phyloP scores from a whole-genome alignment of 2,888 invertebrate genomes.

The Pammene fasciana region DNA sequence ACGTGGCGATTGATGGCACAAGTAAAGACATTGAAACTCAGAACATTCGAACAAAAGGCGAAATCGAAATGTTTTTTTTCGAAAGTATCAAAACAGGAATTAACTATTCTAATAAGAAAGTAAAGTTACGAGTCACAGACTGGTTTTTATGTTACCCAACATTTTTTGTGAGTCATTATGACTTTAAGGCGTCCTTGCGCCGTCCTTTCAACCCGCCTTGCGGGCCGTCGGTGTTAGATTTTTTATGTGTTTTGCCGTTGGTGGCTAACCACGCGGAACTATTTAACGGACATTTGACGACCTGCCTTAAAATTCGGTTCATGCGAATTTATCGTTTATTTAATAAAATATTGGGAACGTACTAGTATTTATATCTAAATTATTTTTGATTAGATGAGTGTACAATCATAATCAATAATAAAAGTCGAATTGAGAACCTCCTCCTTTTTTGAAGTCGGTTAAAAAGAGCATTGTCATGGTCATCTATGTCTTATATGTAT shows the following conservation, averaged over 20 bases:
- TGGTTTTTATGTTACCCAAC: conserved; percentile 33
- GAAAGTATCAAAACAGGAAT: neutral
- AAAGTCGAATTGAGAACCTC: too few relatives aligned
- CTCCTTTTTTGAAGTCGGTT: too few relatives aligned
- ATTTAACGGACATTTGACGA: conserved; percentile 61
- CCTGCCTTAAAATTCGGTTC: conserved; percentile 58
- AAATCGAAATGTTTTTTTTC: neutral
- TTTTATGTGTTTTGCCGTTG: conserved; percentile 51
- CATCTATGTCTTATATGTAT: too few relatives aligned
- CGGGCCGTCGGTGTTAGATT: conserved; percentile 47
- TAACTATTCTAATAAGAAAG: conserved; percentile 19
- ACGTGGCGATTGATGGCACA: neutral
- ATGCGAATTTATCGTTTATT: conserved; percentile 44
- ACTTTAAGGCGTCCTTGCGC: conserved; percentile 58
- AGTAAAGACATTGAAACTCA: neutral
- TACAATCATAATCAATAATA: too few relatives aligned
- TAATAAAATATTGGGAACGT: neutral
- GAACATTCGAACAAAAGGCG: too few relatives aligned
- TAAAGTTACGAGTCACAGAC: conserved; percentile 29
- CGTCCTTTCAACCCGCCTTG: conserved; percentile 56
- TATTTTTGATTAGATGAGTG: too few relatives aligned
- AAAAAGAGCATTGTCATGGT: too few relatives aligned
- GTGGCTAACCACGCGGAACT: conserved; percentile 57
- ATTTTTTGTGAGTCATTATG: conserved; percentile 51
- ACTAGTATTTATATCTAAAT: too few relatives aligned